These are phyloP conservation scores for Hydra vulgaris DNA, from an alignment of 30 jellyfish, hydroid and myxozoan species.

Conservation along the genomic window DNA sequence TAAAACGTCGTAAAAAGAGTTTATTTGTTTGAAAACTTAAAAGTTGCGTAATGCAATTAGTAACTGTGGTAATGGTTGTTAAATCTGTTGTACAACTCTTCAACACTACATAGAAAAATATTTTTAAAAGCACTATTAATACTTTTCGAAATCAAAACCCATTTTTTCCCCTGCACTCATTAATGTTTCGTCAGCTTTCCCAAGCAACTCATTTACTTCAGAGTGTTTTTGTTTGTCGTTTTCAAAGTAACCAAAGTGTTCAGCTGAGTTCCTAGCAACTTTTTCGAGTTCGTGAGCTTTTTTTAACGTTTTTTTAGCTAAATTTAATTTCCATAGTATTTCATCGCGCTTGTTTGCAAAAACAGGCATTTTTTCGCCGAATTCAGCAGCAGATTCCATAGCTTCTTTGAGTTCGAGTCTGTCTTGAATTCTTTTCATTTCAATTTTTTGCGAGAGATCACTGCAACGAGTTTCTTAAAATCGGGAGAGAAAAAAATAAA, in stretches of 20 bases:
- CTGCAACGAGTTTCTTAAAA: background rate
- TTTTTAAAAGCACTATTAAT: constrained; percentile 14
- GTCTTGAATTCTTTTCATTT: background rate
- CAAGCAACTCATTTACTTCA: constrained; percentile 50
- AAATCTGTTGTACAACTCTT: no score
- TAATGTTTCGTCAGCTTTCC: constrained; percentile 65
- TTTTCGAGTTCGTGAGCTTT: constrained; percentile 77
- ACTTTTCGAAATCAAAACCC: constrained; percentile 81
- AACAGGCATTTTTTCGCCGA: constrained; percentile 50
- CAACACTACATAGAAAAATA: no score
- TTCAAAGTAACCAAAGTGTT: constrained; percentile 63
- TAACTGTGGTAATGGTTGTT: no score
- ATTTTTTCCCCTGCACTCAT: constrained; percentile 81
- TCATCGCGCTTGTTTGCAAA: constrained; percentile 68
- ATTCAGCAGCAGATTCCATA: background rate
- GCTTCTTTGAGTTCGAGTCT: constrained; percentile 6
- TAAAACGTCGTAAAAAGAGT: no score
- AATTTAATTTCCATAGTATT: constrained; percentile 79
- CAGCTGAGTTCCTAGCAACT: constrained; percentile 71
- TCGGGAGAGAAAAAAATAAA: no score
- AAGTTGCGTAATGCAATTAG: no score
- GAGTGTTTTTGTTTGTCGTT: constrained; percentile 48
- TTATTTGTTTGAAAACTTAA: no score
- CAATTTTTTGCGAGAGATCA: constrained; percentile 2
- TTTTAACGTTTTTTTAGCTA: constrained; percentile 73